Percentiles rank a stretch among this genome's conserved stretches.
Evolutionary conservation across 2,113 vertebrate species (phyloP).

Genomic region (Gulo gulo): DNA sequence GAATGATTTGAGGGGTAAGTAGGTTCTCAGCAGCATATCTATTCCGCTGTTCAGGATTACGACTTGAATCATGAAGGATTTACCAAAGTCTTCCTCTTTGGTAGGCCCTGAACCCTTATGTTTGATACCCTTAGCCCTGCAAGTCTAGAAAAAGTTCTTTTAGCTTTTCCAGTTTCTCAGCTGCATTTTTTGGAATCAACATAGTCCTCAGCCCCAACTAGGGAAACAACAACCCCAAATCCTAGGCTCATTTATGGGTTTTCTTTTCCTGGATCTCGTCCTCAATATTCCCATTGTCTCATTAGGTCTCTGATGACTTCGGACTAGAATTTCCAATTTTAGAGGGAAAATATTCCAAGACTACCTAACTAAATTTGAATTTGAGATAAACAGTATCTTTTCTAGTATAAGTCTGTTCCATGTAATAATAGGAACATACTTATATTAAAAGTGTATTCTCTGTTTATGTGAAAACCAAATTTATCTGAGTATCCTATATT

Average conservation of each 20-base stretch:
- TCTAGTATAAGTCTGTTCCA: not conserved
- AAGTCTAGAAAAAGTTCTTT: slow-evolving; percentile 1
- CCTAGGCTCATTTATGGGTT: not conserved
- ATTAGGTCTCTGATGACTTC: not conserved
- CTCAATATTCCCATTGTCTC: not conserved
- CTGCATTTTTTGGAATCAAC: not conserved
- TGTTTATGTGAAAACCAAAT: slow-evolving; percentile 5
- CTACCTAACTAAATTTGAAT: slow-evolving; percentile 9
- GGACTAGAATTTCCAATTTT: not conserved
- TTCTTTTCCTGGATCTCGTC: not conserved
- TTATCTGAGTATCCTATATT: not conserved
- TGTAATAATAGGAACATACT: not conserved
- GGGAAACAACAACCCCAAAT: not conserved
- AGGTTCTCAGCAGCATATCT: not conserved
- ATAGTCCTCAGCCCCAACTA: not conserved
- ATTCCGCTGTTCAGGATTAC: not conserved
- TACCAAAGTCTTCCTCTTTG: not conserved
- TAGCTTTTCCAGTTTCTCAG: not conserved
- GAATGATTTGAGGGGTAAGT: not conserved
- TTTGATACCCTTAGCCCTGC: not conserved
- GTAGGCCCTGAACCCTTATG: not conserved
- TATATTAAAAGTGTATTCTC: not conserved
- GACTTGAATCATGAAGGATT: not conserved
- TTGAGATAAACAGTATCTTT: not conserved
- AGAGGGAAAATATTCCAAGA: not conserved